Conservation (phyloP, 2,888 invertebrate species). For the Ectobius pallidus region DNA sequence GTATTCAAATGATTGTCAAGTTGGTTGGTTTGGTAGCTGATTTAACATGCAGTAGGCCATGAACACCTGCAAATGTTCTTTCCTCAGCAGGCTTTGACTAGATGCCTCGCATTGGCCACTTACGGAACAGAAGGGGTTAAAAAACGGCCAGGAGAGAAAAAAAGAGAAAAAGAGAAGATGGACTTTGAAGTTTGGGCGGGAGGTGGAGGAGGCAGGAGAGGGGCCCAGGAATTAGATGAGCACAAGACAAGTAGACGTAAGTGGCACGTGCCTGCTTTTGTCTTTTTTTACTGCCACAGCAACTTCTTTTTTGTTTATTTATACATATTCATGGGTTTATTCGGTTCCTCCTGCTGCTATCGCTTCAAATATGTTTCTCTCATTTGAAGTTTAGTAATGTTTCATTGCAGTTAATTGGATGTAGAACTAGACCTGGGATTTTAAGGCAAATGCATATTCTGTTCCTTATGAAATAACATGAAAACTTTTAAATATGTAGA, state of each 20-base stretch:
- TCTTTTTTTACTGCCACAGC: too few species aligned
- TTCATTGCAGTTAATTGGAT: too few species aligned
- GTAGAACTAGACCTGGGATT: too few species aligned
- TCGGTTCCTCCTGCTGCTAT: constrained; percentile 3
- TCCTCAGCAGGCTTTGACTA: constrained; percentile 19
- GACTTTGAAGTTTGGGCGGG: neutral
- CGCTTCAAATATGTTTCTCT: too few species aligned
- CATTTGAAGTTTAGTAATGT: too few species aligned
- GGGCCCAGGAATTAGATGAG: neutral
- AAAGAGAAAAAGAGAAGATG: constrained; percentile 12
- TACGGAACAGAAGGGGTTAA: constrained; percentile 22
- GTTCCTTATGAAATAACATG: too few species aligned
- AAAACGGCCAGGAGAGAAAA: constrained; percentile 25
- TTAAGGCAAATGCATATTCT: too few species aligned
- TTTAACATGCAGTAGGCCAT: constrained; percentile 20
- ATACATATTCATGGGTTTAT: constrained; percentile 30
- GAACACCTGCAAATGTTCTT: constrained; percentile 27
- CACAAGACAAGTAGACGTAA: constrained; percentile 9
- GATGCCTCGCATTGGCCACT: constrained; percentile 7
- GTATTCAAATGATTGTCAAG: too few species aligned
- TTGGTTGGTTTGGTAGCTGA: constrained; percentile 9
- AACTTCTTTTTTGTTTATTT: constrained; percentile 11
- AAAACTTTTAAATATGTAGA: too few species aligned
- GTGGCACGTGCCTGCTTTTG: constrained; percentile 28
- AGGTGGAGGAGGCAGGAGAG: neutral